Evolutionary conservation across 2,797 vertebrate genomes (phyloP).

Genomic region (Enteromius thamalakanensis): DNA sequence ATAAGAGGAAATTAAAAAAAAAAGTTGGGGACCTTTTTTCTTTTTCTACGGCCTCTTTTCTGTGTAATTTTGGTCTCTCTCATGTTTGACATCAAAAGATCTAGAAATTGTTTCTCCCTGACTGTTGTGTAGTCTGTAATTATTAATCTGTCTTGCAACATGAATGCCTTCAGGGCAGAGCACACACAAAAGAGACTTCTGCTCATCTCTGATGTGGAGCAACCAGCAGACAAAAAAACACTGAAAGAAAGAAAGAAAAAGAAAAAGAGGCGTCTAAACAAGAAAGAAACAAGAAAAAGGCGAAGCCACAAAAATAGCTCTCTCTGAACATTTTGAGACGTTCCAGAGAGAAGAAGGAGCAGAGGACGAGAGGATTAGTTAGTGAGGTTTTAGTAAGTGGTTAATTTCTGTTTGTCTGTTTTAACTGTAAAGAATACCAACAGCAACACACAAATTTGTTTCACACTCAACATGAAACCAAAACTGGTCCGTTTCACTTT

Average conservation of each 20-base stretch:
- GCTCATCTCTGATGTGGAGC: slow-evolving; percentile 57
- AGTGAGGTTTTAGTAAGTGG: slow-evolving; percentile 1
- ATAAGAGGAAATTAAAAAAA: slow-evolving; percentile 67
- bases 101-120: slow-evolving; percentile 70
- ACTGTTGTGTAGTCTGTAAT: slow-evolving; percentile 81
- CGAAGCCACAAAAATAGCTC: slow-evolving; percentile 60
- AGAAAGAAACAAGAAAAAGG: slow-evolving; percentile 50
- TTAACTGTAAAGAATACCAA: not conserved
- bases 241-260: slow-evolving; percentile 40
- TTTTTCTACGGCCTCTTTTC: slow-evolving; percentile 65
- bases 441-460: not conserved
- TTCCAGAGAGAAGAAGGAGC: slow-evolving; percentile 57
- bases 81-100: slow-evolving; percentile 82
- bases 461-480: not conserved
- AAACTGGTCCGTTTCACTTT: not conserved
- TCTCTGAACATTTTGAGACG: slow-evolving; percentile 41
- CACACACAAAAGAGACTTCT: slow-evolving; percentile 73
- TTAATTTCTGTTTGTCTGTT: not conserved
- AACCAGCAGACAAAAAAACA: slow-evolving; percentile 37
- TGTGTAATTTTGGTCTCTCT: slow-evolving; percentile 86
- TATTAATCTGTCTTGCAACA: slow-evolving; percentile 81
- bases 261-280: slow-evolving; percentile 28
- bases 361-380: slow-evolving; percentile 60
- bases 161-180: slow-evolving; percentile 74
- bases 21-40: slow-evolving; percentile 71